Base-by-base conservation (phyloP, 1,140 invertebrate genomes). In the Nebria ingens region DNA sequence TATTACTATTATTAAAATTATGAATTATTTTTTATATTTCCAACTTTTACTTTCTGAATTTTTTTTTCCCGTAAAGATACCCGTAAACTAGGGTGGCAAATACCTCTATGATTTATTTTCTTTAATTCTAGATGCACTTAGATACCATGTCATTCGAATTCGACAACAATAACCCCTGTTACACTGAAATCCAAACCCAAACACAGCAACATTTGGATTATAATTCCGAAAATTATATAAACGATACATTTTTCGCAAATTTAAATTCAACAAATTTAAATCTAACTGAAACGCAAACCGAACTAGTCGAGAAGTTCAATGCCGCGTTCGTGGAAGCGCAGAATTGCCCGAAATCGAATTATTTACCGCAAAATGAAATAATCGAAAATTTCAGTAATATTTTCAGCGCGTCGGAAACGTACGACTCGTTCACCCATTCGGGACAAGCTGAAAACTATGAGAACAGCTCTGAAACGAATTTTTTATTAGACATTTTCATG, bases 231-330 rank as follows among this genome's bases (percentile, higher is more conserved):
- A 45, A 45, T 45, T 17, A 12, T 11, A 45, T 45, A 12, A 45
- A 45, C 15, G 40, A 45, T 9, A 17, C 40, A 45, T 17, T 45
- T 17, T 19, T 21, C 21, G 25, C 11, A 19, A n/a, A n/a, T n/a
- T n/a, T n/a, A n/a, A n/a, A n/a, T n/a, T 20, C 45, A 11, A 22
- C 51, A 13, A 38, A 52, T 19, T n/a, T 34, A 1, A 21, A 21
- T 9, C 29, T 61, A 29, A 58, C 59, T 21, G 54, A 55, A 22
- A 64, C 62, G 15, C 68, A 68, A 61, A 57, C 53, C 12, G 68
- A 68, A 58, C 55, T 70, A 2, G 62, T 67, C 61, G 65, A 68
- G 38, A 70, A 70, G 57, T 70, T 70, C 58, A 69, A 68, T 51
- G 52, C 66, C 9, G 68, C 68, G 2, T 70, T 70, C 49, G 68